Evolutionary conservation across 1,140 invertebrate genomes (phyloP).

Genomic region (Cardiocondyla obscurior): DNA sequence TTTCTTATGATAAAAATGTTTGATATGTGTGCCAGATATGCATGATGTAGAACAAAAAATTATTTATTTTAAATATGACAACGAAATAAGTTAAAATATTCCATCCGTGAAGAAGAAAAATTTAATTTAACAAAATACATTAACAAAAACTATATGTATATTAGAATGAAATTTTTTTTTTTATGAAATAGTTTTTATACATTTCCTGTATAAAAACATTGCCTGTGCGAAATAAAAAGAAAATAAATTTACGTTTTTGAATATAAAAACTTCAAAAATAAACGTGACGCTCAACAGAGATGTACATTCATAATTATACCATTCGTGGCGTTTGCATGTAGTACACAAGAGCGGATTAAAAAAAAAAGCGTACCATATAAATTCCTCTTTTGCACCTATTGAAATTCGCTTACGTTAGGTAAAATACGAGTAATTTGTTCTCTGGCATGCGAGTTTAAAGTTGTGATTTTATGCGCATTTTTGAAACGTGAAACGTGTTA

Average conservation of each 20-base stretch:
- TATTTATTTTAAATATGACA: background rate
- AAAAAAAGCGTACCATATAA: background rate
- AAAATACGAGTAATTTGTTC: background rate
- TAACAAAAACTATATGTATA: background rate
- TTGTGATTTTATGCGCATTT: background rate
- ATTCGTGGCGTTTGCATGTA: background rate
- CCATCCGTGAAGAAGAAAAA: background rate
- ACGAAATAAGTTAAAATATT: background rate
- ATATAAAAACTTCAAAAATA: background rate
- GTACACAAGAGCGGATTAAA: background rate
- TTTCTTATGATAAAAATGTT: background rate
- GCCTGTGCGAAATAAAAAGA: background rate
- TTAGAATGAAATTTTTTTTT: background rate
- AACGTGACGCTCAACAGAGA: background rate
- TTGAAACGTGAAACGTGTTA: background rate
- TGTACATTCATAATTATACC: background rate
- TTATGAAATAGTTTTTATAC: background rate
- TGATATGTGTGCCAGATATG: background rate
- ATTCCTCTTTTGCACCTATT: background rate
- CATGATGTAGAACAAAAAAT: background rate
- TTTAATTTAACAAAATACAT: background rate
- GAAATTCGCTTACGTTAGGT: background rate
- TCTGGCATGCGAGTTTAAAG: background rate
- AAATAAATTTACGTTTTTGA: background rate
- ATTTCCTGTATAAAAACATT: background rate